Evolutionary conservation across 92 coral and sea anemone genomes (phyloP), one percentile per base, ranked within the genome.

Genomic region (Metridium senile): DNA sequence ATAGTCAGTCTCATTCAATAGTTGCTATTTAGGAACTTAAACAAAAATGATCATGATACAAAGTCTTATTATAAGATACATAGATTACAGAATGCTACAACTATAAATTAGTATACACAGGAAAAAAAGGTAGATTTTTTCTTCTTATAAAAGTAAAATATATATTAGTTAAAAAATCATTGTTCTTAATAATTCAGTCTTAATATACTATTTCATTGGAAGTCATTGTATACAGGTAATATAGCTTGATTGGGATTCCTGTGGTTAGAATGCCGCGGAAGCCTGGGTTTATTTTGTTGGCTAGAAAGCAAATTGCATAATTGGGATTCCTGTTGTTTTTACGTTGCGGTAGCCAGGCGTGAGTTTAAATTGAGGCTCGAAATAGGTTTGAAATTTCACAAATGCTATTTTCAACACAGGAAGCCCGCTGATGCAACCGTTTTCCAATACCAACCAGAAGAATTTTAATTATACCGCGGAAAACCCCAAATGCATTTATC

Each of bases 91-190:
- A 22, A 59, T 59, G 49, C 28, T 28, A n/a, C 28, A 63, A 30
- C 69, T 63, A 63, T 2, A 63, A 63, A 31, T 63, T 63, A 10
- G 11, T 16, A 8, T 63, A 13, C 28, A 63, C 69, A 63, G 16
- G 45, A 30, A 31, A 29, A 59, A 68, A 68, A 43, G 34, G 49
- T 39, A 39, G 6, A 4, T 39, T 39, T 62, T 18, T 68, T 77
- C 62, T 66, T 70, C 21, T 58, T 68, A 79, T 58, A 79, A 70
- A 68, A 79, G 76, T 79, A 79, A 79, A 68, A 79, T 79, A 79
- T 79, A 79, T 79, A 67, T 67, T 71, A 67, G 54, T 73, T 73
- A 57, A 73, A 39, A 73, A 73, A 73, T 73, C 78, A 73, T 70
- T 9, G 35, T 26, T n/a, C 27, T 59, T 74, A 53, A 61, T 74